Base-by-base conservation (phyloP, 1,140 invertebrate genomes). In the Acromyrmex heyeri region DNA sequence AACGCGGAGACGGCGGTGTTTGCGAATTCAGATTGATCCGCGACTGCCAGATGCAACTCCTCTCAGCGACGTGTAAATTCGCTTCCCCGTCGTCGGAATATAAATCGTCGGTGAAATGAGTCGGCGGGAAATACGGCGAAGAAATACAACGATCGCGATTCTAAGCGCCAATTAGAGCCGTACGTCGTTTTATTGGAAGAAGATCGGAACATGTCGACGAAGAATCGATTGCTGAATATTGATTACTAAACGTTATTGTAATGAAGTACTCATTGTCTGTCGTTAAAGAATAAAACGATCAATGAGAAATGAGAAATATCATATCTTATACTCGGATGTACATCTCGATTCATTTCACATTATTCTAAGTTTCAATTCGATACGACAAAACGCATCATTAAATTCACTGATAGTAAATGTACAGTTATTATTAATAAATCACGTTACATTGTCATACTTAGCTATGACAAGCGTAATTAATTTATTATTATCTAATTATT, bases 21-120 rank as follows among this genome's bases (percentile, higher is more conserved):
- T 89, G 88, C 88, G 83, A 88, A 89, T 88, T 76, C 44, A 65
- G 62, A 88, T 81, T 86, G 88, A 89, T 88, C 77, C 62, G 67
- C 62, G 50, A 55, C 85, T 85, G 86, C 82, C 86, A 70, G 78
- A 85, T 87, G 78, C 86, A 65, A 55, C 73, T 86, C 44, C 53
- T 87, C 78, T 72, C 57, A 50, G 75, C 86, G 59, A 87, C 75
- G 67, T 34, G 30, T 75, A 73, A 85, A 82, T 87, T 85, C 61
- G 72, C 24, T 53, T 72, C 48, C 5, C 6, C 27, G 53, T 77
- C 72, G 70, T 38, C 62, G 38, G 69, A 34, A 75, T 64, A 65
- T 61, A 78, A 88, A 87, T 87, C 44, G 86, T 61, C 48, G 55
- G 18, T 57, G 24, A 67, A 53, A 85, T 21, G 55, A 27, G 21